A percentile compares a stretch with the other conserved stretches of the same genome.
phyloP scores from a whole-genome alignment of 2,888 invertebrate species.

The Ferdinandea cuprea region DNA sequence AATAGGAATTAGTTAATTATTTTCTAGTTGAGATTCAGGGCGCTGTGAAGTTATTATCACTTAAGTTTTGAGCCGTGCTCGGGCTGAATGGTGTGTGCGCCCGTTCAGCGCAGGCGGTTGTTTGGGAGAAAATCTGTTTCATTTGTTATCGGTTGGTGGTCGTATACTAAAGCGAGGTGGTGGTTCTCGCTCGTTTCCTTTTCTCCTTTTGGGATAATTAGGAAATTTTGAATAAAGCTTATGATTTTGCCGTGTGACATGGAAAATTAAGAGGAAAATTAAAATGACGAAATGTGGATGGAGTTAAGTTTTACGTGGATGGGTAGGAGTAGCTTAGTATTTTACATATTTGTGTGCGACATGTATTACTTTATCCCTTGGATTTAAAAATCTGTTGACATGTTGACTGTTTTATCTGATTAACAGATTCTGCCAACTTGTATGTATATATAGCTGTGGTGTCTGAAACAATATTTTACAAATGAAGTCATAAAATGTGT shows the following conservation, averaged over 20 bases:
- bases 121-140: constrained; percentile 57
- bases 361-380: constrained; percentile 11
- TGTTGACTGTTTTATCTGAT: constrained; percentile 14
- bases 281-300: constrained; percentile 22
- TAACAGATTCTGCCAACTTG: background rate
- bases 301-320: constrained; percentile 12
- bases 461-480: no score
- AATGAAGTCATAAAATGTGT: no score
- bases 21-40: constrained; percentile 71
- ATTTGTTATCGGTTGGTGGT: constrained; percentile 59
- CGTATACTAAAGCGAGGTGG: background rate
- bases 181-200: constrained; percentile 12
- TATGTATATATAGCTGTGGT: no score
- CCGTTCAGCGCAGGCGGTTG: background rate
- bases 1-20: constrained; percentile 72
- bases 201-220: constrained; percentile 49
- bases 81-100: constrained; percentile 2
- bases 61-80: constrained; percentile 61
- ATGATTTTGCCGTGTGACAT: constrained; percentile 47
- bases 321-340: background rate
- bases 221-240: constrained; percentile 48
- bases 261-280: constrained; percentile 30
- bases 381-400: constrained; percentile 24
- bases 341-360: constrained; percentile 10
- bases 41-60: constrained; percentile 67